Conservation (phyloP, 2,113 vertebrate genomes). For the Chloroceryle aenea region DNA sequence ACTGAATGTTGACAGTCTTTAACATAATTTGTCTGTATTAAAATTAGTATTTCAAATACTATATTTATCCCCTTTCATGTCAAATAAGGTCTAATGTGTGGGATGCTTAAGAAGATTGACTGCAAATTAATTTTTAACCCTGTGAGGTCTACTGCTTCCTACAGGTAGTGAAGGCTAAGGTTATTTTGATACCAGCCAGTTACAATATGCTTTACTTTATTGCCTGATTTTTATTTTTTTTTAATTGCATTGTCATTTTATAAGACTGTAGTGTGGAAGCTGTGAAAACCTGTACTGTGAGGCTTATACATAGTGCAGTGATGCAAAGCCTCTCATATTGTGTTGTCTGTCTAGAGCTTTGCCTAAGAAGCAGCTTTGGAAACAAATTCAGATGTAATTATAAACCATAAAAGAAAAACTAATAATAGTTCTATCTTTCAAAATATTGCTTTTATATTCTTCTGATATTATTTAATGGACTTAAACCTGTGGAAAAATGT, state of each 20-base stretch:
- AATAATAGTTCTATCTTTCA: not conserved
- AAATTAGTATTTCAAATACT: constrained; percentile 57
- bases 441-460: not conserved
- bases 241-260: not conserved
- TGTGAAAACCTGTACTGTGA: not conserved
- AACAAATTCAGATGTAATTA: not conserved
- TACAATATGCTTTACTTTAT: not conserved
- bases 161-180: not conserved
- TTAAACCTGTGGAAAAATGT: not conserved
- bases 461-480: not conserved
- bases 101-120: not conserved
- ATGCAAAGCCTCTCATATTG: not conserved
- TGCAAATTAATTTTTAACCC: constrained; percentile 41
- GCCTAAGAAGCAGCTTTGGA: not conserved
- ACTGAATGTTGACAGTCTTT: constrained; percentile 35
- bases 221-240: not conserved
- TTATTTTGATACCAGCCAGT: not conserved
- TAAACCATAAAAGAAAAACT: not conserved
- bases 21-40: constrained; percentile 31
- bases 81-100: constrained; percentile 26
- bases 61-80: constrained; percentile 48
- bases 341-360: not conserved
- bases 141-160: not conserved
- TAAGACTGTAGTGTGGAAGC: not conserved
- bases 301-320: not conserved